Base-by-base conservation (phyloP, 2,797 vertebrate genomes). In the Margarornis squamiger region DNA sequence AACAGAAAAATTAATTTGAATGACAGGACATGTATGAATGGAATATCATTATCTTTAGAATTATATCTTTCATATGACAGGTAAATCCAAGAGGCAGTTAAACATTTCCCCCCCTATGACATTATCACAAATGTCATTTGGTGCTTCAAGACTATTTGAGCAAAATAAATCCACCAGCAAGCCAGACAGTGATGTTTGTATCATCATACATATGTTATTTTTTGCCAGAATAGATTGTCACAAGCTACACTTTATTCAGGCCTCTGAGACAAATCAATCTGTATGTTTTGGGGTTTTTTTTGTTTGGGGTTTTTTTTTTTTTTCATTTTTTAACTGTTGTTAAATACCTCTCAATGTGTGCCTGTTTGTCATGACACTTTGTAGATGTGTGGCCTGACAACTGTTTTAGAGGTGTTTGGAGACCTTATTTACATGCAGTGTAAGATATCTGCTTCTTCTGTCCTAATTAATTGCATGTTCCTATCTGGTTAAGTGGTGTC, bases 71-170 rank as follows among this genome's bases (percentile, higher is more conserved):
- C 65, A 74, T 29, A 15, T 74, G 59, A 48, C 63, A 67, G 80
- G 80, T 93, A 66, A 93, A 81, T 95, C 71, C 61, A 90, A 57
- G 59, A 86, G 63, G 34, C 83, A 82, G 91, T 83, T 94, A 92
- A 92, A 92, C 24, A 54, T 77, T 85, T 90, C 29, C 30, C 45
- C 34, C 34, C 12, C 21, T 86, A n/a, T 86, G 84, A 68, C 88
- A 79, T 96, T 93, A 94, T 88, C 6, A 26, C 70, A 94, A 92
- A 91, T 93, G 83, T 84, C 63, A 83, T 65, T 88, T 93, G 58
- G 49, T 75, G 77, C 51, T 63, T 87, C 72, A 66, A 91, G 87
- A 85, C 22, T 92, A 51, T 75, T 95, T 87, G 38, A 73, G 75
- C n/a, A 94, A 95, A 92, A 70, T 84, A 93, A 96, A 86, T 62